Evolutionary conservation across 37 sponge, comb jelly and placozoan species (phyloP).

Genomic region (Bolinopsis microptera): DNA sequence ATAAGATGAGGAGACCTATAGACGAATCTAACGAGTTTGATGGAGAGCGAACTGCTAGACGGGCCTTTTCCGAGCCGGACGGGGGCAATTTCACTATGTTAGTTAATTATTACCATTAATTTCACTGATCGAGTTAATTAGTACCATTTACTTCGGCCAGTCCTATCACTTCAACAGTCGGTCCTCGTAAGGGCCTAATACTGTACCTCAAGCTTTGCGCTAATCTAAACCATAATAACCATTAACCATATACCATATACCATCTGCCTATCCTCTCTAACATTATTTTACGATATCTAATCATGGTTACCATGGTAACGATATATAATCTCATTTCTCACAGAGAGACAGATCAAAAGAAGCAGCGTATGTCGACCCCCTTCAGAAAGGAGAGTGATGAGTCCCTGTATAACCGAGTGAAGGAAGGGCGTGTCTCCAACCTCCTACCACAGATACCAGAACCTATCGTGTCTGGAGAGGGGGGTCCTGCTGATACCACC

Average conservation of each 20-base stretch:
- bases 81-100: slow-evolving; percentile 38
- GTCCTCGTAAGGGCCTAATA: too few species aligned
- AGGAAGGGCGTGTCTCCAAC: background rate
- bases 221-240: too few species aligned
- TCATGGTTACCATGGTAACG: too few species aligned
- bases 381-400: slow-evolving; percentile 58
- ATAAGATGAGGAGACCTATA: slow-evolving; percentile 2
- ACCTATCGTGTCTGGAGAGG: background rate
- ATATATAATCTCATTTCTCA: too few species aligned
- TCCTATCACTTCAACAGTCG: too few species aligned
- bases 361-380: slow-evolving; percentile 57
- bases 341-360: background rate
- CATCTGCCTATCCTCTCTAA: too few species aligned
- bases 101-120: too few species aligned
- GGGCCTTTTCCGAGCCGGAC: slow-evolving; percentile 44
- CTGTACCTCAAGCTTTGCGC: too few species aligned
- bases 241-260: too few species aligned
- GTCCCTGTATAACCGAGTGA: background rate
- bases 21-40: slow-evolving; percentile 28
- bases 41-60: slow-evolving; percentile 7
- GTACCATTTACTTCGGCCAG: too few species aligned
- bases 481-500: background rate
- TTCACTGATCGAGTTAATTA: too few species aligned
- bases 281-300: too few species aligned
- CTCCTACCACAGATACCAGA: background rate